These are phyloP conservation scores for Zeugodacus cucurbitae DNA, from an alignment of 1,140 invertebrate species.

Conservation along the genomic window DNA sequence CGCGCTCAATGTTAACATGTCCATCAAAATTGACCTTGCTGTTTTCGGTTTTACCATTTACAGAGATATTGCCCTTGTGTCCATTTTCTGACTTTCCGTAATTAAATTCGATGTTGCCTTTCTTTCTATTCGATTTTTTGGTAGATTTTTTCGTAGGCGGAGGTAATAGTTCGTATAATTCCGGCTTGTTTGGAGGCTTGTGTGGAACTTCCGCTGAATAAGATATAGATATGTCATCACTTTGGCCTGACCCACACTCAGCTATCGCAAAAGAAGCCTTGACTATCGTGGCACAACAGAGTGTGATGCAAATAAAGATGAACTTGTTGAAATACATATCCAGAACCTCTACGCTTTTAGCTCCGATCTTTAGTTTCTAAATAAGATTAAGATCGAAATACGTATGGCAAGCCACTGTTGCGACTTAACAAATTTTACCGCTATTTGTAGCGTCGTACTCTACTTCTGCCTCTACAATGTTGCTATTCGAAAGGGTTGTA, in stretches of 20 bases:
- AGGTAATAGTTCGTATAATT: background rate
- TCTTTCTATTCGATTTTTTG: background rate
- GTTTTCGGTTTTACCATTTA: conserved; percentile 28
- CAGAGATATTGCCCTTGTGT: background rate
- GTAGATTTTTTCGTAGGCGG: background rate
- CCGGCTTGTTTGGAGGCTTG: no score
- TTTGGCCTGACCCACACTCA: no score
- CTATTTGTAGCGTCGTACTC: background rate
- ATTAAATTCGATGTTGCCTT: background rate
- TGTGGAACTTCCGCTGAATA: no score
- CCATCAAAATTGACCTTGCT: background rate
- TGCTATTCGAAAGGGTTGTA: no score
- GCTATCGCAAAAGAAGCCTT: no score
- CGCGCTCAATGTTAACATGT: conserved; percentile 25
- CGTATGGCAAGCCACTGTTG: background rate
- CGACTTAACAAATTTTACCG: background rate
- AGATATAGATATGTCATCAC: no score
- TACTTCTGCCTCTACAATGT: background rate
- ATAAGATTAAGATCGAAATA: background rate
- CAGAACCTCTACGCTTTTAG: background rate
- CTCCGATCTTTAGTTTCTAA: background rate
- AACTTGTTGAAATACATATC: background rate
- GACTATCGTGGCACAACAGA: background rate
- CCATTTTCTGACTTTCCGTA: background rate
- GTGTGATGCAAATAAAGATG: background rate